Evolutionary conservation across 2,797 vertebrate species (phyloP).

Genomic region (Lagodon rhomboides): DNA sequence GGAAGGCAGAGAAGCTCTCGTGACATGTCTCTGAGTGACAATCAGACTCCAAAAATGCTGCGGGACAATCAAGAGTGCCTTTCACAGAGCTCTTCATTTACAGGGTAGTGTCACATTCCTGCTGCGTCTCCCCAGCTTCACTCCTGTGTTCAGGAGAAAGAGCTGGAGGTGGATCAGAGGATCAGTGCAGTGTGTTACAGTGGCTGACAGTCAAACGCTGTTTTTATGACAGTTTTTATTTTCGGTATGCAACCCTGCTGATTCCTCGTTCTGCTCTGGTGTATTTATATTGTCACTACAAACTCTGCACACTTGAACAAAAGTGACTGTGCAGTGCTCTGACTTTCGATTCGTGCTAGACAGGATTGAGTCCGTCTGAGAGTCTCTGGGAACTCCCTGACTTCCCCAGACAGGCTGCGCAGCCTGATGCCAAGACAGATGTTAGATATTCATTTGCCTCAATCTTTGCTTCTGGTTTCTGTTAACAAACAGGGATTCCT

Average conservation of each 20-base stretch:
- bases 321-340: not conserved
- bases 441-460: constrained; percentile 32
- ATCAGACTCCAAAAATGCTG: constrained; percentile 58
- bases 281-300: not conserved
- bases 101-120: constrained; percentile 68
- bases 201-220: not conserved
- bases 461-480: constrained; percentile 36
- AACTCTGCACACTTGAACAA: constrained; percentile 9
- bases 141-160: constrained; percentile 8
- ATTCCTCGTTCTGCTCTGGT: constrained; percentile 4
- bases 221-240: constrained; percentile 10
- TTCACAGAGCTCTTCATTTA: constrained; percentile 56
- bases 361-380: not conserved
- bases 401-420: constrained; percentile 22
- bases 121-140: constrained; percentile 19
- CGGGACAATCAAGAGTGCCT: constrained; percentile 41
- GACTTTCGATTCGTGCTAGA: constrained; percentile 7
- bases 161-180: not conserved
- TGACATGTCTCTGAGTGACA: constrained; percentile 42
- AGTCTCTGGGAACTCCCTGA: constrained; percentile 55
- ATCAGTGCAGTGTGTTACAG: not conserved
- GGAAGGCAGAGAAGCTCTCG: not conserved
- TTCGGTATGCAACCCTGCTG: constrained; percentile 3
- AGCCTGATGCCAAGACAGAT: not conserved
- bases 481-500: constrained; percentile 17